Base-by-base conservation (phyloP, 2,888 invertebrate genomes). In the Apocheima hispidaria region DNA sequence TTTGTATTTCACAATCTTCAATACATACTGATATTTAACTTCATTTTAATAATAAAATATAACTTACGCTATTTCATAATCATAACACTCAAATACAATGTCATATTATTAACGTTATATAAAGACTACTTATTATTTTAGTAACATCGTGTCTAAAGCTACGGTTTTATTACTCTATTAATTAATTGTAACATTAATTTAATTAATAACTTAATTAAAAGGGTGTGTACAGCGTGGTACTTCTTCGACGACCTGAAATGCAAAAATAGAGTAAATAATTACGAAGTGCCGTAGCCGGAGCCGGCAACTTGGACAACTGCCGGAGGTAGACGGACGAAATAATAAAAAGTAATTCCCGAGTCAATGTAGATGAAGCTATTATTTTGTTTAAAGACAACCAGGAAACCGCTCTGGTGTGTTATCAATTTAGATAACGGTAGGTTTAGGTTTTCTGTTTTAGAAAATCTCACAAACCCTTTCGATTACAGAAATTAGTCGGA, bases 21-120 rank as follows among this genome's bases (percentile, higher is more conserved):
- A 88, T 90, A 89, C 88, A 89, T 84, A 84, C 85, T 88, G 80
- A 84, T 88, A 87, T 85, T 85, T 75, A 54, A 44, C 35, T 58
- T 57, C 48, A 21, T 69, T 74, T 50, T 63, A 66, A 87, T 90
- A 88, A 88, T 91, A 92, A 90, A 92, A 92, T 91, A 92, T 83
- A 87, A 84, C 88, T 90, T 88, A 68, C 75, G 79, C 88, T 89
- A 89, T 83, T 74, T 78, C 87, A 91, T 89, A 91, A 91, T 78
- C 87, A 90, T 89, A 91, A 92, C 90, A 90, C 86, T 84, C 88
- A 83, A 91, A 92, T 91, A 91, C 89, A 88, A 81, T 82, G 83
- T 84, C 84, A 83, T 84, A 84, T 74, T 84, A 84, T 74, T 79
- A 85, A 86, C 85, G 79, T 83, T 84, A 81, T 74, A 82, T 88